phyloP scores from a whole-genome alignment of 2,113 vertebrate species.

The Pyxicephalus adspersus region DNA sequence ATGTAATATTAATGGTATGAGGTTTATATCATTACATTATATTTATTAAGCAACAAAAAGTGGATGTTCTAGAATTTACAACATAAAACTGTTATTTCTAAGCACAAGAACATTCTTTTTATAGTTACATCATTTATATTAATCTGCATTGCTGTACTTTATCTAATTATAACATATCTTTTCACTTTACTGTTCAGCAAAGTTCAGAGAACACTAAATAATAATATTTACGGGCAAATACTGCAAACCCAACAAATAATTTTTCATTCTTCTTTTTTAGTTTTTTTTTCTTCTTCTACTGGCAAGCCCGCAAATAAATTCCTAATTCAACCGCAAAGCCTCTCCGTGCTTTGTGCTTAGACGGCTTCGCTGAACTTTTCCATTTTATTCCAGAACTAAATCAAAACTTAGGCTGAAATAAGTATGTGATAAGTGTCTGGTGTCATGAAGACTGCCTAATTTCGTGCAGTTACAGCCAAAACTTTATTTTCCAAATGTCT shows the following conservation, averaged over 20 bases:
- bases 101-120: too few species aligned
- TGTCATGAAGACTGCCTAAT: constrained; percentile 19
- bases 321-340: neutral
- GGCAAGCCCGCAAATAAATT: constrained; percentile 17
- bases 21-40: too few species aligned
- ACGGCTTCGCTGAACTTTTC: constrained; percentile 20
- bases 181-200: too few species aligned
- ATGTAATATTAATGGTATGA: too few species aligned
- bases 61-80: too few species aligned
- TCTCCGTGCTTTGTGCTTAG: constrained; percentile 3
- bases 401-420: constrained; percentile 21
- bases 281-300: neutral
- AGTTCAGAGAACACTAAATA: too few species aligned
- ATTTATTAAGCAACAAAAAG: too few species aligned
- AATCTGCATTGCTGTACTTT: too few species aligned
- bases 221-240: neutral
- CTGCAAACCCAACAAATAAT: neutral
- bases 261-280: neutral
- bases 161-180: too few species aligned
- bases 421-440: constrained; percentile 38
- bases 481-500: constrained; percentile 18
- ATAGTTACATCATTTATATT: too few species aligned
- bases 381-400: constrained; percentile 12
- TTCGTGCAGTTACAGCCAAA: constrained; percentile 2
- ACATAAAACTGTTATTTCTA: too few species aligned